Percentiles rank a stretch among this genome's conserved stretches.
phyloP scores from a whole-genome alignment of 2,113 vertebrate genomes.

The Empidonax alnorum region DNA sequence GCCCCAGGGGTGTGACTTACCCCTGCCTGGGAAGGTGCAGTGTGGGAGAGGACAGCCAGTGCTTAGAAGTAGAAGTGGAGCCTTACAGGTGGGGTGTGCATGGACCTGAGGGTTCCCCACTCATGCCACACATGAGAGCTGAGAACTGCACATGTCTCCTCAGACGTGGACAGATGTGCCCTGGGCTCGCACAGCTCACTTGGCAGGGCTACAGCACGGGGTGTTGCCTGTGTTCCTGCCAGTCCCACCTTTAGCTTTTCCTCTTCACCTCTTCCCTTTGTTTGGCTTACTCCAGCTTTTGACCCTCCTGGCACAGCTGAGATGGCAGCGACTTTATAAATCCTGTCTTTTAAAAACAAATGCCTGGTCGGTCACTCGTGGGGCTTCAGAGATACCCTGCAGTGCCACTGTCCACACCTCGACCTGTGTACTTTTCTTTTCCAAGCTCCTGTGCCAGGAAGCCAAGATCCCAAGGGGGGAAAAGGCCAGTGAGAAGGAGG shows the following conservation, averaged over 20 bases:
- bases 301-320: neutral
- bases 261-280: neutral
- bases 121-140: fast-evolving
- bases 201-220: neutral
- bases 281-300: neutral
- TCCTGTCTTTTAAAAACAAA: fast-evolving
- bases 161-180: fast-evolving
- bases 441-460: neutral
- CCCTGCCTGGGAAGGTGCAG: fast-evolving
- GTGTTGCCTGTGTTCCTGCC: neutral
- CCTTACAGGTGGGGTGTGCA: neutral
- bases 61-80: neutral
- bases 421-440: neutral
- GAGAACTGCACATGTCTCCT: fast-evolving
- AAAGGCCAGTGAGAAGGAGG: fast-evolving
- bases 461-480: fast-evolving
- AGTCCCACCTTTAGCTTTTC: neutral
- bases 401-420: neutral
- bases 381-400: neutral
- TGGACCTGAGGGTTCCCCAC: neutral
- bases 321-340: neutral
- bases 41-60: neutral
- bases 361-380: fast-evolving
- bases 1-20: neutral
- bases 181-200: neutral